Evolutionary conservation across 2,888 invertebrate species (phyloP), one percentile per base, ranked within the genome.

Genomic region (Mythimna impura): DNA sequence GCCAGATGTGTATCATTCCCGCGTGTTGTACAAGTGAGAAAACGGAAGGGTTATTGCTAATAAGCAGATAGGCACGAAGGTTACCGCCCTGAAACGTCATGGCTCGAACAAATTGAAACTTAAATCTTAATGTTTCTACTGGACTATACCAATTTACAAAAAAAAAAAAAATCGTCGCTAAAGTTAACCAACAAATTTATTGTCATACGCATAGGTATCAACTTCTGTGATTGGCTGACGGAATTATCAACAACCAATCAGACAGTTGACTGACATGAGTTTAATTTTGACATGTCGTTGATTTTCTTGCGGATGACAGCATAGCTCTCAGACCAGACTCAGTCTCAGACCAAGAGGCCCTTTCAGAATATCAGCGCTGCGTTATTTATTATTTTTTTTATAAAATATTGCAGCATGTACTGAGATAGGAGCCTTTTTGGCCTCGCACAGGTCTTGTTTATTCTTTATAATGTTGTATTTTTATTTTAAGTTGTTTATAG

Each of bases 11-110:
- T 40, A 81, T 43, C 20, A 54, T 8, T 9, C 8, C 12, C 6
- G 25, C 36, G 14, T 54, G 43, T 58, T 22, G 36, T 40, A 30
- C 5, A 63, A 55, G 12, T 55, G n/a, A 40, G 17, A 36, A 64
- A 17, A 20, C 3, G 34, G 17, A 64, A 40, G 12, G 57, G 30
- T 81, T 25, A 47, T 66, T 17, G 54, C 47, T 47, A 25, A 58
- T 58, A 58, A 60, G n/a, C 34, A 36, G 22, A 63, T 54, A 63
- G 1, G 34, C 7, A 1, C 43, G 25, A 30, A 7, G 52, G 58
- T 57, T 30, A 73, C 80, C 73, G 55, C 55, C 61, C 80, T 62
- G 47, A 22, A 25, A 12, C 17, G 47, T 17, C 17, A 47, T 47
- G 47, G 20, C 47, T 47, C 17, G 47, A 47, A 47, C 47, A 47